Base-by-base conservation (phyloP, 2,113 vertebrate genomes). In the Platysternon megacephalum region DNA sequence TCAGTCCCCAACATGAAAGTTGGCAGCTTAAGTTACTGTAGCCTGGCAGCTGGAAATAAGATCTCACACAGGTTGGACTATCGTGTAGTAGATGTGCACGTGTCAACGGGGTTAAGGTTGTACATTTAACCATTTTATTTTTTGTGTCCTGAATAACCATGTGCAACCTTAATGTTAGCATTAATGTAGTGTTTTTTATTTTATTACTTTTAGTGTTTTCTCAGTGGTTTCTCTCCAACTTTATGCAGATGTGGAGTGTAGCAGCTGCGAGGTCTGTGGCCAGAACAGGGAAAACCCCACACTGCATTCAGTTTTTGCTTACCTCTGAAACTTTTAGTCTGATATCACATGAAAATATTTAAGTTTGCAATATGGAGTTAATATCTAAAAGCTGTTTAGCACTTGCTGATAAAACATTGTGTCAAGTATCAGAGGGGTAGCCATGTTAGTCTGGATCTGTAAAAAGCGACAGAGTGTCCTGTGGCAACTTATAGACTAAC, bases 21-120 rank as follows among this genome's bases (percentile, higher is more conserved):
- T 35, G n/a, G 19, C 21, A 22, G 16, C 32, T 68, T 56, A 80
- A 44, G 26, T 29, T 55, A 82, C 22, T 86, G 8, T 65, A 51
- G 35, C 6, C 55, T 6, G 1, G 19, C 53, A 2, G 1, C 65
- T 6, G 12, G 49, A 19, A 76, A 0, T 82, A 86, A 83, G 53
- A 79, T n/a, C 7, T 52, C 6, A 22, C 72, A 72, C 42, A 52
- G 46, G 46, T 49, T 88, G 35, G 2, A 84, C 13, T 84, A 7
- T 48, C 0, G 53, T 86, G 32, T 58, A 89, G 9, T 78, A 61
- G 79, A n/a, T 1, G 14, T 35, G 24, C 10, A 11, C 6, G 1
- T 12, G 24, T 51, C 72, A 89, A 35, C 32, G 19, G 53, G 52
- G 8, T 56, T 9, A 68, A 68, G 8, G 82, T 35, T 32, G 39